Base-by-base conservation (phyloP, 2,888 invertebrate genomes). In the Caenorhabditis angaria region DNA sequence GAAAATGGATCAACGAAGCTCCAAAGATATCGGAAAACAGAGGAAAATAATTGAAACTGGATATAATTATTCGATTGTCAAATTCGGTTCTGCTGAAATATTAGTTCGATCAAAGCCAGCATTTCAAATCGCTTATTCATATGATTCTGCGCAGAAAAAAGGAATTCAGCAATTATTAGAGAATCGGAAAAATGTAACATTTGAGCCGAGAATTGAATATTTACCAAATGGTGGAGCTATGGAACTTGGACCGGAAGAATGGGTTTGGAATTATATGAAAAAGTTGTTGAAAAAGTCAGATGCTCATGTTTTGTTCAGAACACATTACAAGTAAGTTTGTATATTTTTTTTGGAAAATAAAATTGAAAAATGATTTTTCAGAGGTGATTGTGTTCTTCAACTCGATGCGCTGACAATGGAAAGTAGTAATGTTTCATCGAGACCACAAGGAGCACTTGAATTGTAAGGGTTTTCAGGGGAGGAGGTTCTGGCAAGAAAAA, bases 211-310 rank as follows among this genome's bases (percentile, higher is more conserved):
- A 1, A n/a, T 73, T 10, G 73, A 73, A 27, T 73, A 73, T 28
- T 54, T 73, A 25, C 63, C 73, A 20, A 65, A 51, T 28, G 68
- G 68, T n/a, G 73, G 73, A 48, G 73, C 73, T 25, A 73, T 73
- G 73, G 65, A 65, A 12, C 14, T 73, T n/a, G 65, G 69, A 28
- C 18, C 24, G 10, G 59, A 41, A 10, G 73, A 73, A 65, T 73
- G 65, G 65, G 27, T 62, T 1, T 73, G 73, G 73, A 73, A 73
- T 29, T 65, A 69, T 48, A 32, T 59, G 62, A 73, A 73, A 18
- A 54, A 55, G 5, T 6, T 66, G 35, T 50, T 73, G 22, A 73
- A 69, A 35, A 32, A 50, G 53, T 63, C 63, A 6, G 51, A 62
- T 1, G 57, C 65, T 0, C 73, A 73, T 27, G 8, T 66, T 28